Evolutionary conservation across 2,113 vertebrate species (phyloP), one percentile per base, ranked within the genome.

Genomic region (Pelvicachromis taeniatus): DNA sequence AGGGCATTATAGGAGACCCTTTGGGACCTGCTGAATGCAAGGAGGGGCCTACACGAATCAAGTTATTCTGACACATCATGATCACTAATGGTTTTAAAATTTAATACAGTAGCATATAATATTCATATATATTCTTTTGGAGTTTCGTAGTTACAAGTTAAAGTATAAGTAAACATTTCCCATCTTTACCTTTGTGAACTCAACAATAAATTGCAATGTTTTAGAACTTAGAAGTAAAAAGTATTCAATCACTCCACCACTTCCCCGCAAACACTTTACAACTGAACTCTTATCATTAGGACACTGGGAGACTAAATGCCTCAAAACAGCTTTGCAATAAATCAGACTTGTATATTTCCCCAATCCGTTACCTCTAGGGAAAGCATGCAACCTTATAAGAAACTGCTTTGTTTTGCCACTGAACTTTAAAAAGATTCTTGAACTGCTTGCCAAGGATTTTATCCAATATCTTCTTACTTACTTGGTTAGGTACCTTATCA

Each of bases 341-440:
- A 92, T 89, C 83, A 87, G 87, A 83, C 77, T 73, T 63, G 54
- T 58, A 83, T 63, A 90, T 90, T 92, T 92, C 85, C 88, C 88
- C 87, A 59, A 63, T 85, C 70, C 80, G 12, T 10, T n/a, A 77
- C 35, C 86, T 79, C 83, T 3, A 4, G 86, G 82, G 85, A 85
- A 68, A 77, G 63, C 48, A 8, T 70, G 40, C 82, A 87, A 78
- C 40, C 54, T 75, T 86, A 81, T 85, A 77, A 91, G 78, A 89
- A 89, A 87, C 85, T 82, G 53, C 63, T 91, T 86, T 88, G 59
- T 78, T 83, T 91, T 63, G 53, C 78, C 2, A 8, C 56, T 84
- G 70, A 89, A 90, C 87, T 91, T 89, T 79, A 88, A 88, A 89
- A 92, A 84, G 78, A 92, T 91, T 86, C 83, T 86, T 81, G 42